Percentiles rank a stretch among this genome's conserved stretches.
These are phyloP conservation scores for Malurus elegans DNA, from an alignment of 2,113 vertebrate species.

Conservation along the genomic window DNA sequence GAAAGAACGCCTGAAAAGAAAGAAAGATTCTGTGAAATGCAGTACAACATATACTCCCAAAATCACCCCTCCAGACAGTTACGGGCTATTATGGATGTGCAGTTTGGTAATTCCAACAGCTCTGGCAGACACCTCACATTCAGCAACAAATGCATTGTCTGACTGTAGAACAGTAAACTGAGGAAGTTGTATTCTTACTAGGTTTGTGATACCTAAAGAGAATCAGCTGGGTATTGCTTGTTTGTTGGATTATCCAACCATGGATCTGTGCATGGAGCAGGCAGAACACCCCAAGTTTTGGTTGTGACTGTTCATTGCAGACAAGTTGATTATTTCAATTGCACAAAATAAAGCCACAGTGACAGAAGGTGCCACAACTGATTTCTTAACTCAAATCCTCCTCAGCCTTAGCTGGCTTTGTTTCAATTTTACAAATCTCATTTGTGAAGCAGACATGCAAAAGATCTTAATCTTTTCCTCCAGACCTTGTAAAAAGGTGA, in stretches of 20 bases:
- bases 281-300: background rate
- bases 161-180: background rate
- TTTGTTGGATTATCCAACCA: background rate
- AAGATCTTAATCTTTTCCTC: background rate
- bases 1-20: conserved; percentile 85
- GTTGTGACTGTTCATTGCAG: background rate
- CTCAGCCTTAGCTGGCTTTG: background rate
- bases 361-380: background rate
- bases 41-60: background rate
- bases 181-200: background rate
- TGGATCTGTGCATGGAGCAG: background rate
- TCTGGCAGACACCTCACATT: background rate
- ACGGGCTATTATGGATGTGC: too few relatives aligned
- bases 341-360: background rate
- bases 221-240: background rate
- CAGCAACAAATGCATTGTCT: background rate
- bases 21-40: background rate
- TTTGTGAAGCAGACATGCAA: background rate
- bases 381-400: background rate
- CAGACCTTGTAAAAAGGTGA: background rate
- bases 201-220: background rate
- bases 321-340: background rate
- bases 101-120: background rate
- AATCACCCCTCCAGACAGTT: background rate
- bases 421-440: background rate